Conservation (phyloP, 2,888 invertebrate species). For the Belgica antarctica region DNA sequence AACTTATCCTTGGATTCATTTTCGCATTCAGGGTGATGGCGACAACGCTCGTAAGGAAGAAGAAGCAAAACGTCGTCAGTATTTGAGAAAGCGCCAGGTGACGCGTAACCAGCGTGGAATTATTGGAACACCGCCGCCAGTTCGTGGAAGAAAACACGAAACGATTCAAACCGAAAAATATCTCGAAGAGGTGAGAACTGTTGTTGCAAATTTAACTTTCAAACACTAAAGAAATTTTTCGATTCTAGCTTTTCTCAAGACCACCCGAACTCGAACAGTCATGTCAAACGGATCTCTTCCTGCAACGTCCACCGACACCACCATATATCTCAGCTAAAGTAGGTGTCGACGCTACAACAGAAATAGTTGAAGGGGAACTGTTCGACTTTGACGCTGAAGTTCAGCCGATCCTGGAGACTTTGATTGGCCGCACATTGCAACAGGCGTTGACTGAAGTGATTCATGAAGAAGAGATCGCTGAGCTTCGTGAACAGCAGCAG, state of each 20-base stretch:
- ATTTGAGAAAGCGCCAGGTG: slow-evolving; percentile 66
- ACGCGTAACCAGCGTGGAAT: slow-evolving; percentile 60
- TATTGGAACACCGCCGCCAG: slow-evolving; percentile 56
- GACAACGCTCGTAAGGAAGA: slow-evolving; percentile 51
- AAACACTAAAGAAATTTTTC: slow-evolving; percentile 6
- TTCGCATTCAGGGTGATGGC: slow-evolving; percentile 50
- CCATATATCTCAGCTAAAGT: slow-evolving; percentile 74
- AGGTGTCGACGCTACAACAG: slow-evolving; percentile 78
- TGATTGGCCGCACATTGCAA: slow-evolving; percentile 86
- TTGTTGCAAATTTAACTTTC: slow-evolving; percentile 13
- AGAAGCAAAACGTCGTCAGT: slow-evolving; percentile 64
- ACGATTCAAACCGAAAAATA: slow-evolving; percentile 87
- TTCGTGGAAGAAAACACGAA: slow-evolving; percentile 79
- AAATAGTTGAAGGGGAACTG: slow-evolving; percentile 88
- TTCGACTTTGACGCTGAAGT: slow-evolving; percentile 93
- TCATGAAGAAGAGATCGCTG: slow-evolving; percentile 87
- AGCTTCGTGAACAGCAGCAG: slow-evolving; percentile 68
- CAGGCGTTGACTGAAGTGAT: slow-evolving; percentile 86
- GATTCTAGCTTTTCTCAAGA: slow-evolving; percentile 62
- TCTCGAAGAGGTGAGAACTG: slow-evolving; percentile 71
- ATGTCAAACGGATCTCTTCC: slow-evolving; percentile 84
- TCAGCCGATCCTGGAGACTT: slow-evolving; percentile 80
- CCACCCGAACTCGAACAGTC: slow-evolving; percentile 74
- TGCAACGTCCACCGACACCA: slow-evolving; percentile 79
- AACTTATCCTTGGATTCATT: neutral